Conservation (phyloP, 2,888 invertebrate species). For the Diploptera punctata region DNA sequence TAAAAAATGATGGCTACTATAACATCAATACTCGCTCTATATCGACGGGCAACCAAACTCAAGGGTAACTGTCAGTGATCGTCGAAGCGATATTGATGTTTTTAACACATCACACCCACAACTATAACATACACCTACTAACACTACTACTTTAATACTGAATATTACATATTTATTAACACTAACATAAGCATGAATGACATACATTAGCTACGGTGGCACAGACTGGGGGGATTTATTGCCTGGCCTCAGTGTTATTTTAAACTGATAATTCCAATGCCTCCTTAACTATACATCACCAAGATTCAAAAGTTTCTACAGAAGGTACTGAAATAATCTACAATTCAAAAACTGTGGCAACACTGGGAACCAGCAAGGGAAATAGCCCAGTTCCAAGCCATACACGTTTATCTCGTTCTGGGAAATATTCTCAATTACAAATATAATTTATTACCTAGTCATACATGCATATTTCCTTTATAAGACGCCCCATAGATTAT, state of each 20-base stretch:
- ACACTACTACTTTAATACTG: slow-evolving; percentile 13
- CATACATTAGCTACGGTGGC: slow-evolving; percentile 10
- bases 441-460: slow-evolving; percentile 1
- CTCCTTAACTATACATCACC: no score
- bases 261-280: not conserved
- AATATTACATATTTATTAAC: slow-evolving; percentile 17
- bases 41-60: not conserved
- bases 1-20: no score
- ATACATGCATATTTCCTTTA: not conserved
- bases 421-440: slow-evolving; percentile 37
- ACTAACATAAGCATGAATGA: slow-evolving; percentile 21
- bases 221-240: slow-evolving; percentile 12
- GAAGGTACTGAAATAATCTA: slow-evolving; percentile 18
- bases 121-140: slow-evolving; percentile 22
- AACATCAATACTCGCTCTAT: slow-evolving; percentile 11
- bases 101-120: slow-evolving; percentile 11
- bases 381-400: slow-evolving; percentile 17
- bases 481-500: slow-evolving; percentile 39
- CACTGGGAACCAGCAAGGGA: slow-evolving; percentile 13
- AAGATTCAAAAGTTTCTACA: no score
- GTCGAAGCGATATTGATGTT: slow-evolving; percentile 14
- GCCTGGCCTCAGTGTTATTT: not conserved
- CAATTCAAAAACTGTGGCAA: not conserved
- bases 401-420: slow-evolving; percentile 31
- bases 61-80: slow-evolving; percentile 1